Evolutionary conservation across 2,888 invertebrate genomes (phyloP), one percentile per base, ranked within the genome.

Genomic region (Hemithea aestivaria): DNA sequence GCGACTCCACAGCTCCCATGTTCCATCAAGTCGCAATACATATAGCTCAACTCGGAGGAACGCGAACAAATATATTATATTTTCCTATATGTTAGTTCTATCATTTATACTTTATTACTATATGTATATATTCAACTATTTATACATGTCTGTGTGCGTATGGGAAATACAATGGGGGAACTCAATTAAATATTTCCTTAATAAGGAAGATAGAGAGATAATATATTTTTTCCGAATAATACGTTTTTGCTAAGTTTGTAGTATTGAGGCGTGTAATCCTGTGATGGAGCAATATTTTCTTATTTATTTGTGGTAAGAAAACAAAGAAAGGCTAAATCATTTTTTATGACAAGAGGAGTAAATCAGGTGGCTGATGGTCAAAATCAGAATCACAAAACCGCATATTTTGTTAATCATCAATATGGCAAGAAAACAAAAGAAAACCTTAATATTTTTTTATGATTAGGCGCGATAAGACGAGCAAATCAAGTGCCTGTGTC

Each of bases 81-180:
- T 83, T 85, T 83, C 76, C 77, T 84, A 83, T 85, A 85, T 82
- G 81, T 80, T 74, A 77, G 77, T 83, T 84, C 76, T 83, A 87
- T 87, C 85, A 85, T 85, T 85, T 87, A 84, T 87, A 83, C 84
- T 87, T 87, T 84, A 85, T 84, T 81, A 77, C 81, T 81, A 77
- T 83, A 82, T 76, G 79, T 68, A 62, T 58, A 57, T 58, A 72
- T 65, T 76, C 77, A 45, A 42, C 80, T 81, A 82, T 77, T 74
- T 73, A 78, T 79, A 78, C 59, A 67, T 33, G 35, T 32, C 20
- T 53, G 51, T 56, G 58, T 56, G 58, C 49, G 63, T 56, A 51
- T 51, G 51, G 38, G 46, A 21, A 40, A 29, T n/a, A 48, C 48
- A 63, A 58, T 54, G 51, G 65, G 62, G 65, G 50, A 66, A 69